Evolutionary conservation across 30 jellyfish, hydroid and myxozoan genomes (phyloP).

Genomic region (Nemopilema nomurai): DNA sequence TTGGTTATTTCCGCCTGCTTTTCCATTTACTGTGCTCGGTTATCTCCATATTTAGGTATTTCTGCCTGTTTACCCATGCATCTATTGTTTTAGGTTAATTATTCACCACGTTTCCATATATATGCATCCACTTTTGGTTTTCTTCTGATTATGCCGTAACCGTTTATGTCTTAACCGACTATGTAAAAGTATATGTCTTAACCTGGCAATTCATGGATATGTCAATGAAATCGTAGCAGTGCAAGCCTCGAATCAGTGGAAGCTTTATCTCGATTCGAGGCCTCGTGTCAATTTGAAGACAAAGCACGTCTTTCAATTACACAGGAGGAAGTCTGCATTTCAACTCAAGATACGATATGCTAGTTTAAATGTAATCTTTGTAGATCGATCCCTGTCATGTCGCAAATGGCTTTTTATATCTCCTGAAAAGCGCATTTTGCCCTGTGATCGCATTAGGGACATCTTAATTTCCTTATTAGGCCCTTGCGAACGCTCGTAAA

Average conservation of each 20-base stretch:
- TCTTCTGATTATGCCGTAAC: too few species aligned
- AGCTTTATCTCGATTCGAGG: not conserved
- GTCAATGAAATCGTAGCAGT: too few species aligned
- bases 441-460: not conserved
- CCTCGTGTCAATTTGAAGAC: not conserved
- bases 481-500: not conserved
- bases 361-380: not conserved
- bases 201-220: too few species aligned
- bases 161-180: too few species aligned
- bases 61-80: too few species aligned
- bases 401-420: not conserved
- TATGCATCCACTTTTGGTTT: too few species aligned
- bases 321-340: not conserved
- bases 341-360: not conserved
- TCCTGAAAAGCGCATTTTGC: not conserved
- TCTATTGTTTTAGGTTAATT: too few species aligned
- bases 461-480: not conserved
- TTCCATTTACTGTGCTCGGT: too few species aligned
- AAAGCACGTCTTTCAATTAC: not conserved
- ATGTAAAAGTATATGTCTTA: too few species aligned
- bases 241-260: not conserved
- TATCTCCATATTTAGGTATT: too few species aligned
- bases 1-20: too few species aligned
- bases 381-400: not conserved
- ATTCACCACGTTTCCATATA: too few species aligned